Evolutionary conservation across 2,797 vertebrate species (phyloP), one percentile per base, ranked within the genome.

Genomic region (Cynodonichthys magdalenae): DNA sequence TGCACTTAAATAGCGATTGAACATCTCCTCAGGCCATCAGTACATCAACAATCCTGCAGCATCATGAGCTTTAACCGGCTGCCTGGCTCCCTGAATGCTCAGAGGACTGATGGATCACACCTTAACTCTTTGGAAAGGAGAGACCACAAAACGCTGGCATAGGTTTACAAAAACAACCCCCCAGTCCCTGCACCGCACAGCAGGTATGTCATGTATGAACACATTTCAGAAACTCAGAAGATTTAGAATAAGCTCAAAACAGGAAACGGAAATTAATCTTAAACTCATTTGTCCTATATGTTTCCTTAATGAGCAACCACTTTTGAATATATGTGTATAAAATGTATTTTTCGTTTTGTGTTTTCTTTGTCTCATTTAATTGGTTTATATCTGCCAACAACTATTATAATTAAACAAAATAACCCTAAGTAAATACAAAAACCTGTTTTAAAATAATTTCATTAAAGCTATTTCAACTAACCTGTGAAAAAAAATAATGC

Each of bases 71-170:
- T 69, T 63, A 75, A 81, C 66, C 63, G 59, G 53, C 31, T 63
- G 69, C 75, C 73, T 71, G 67, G 56, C 65, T 62, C 63, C 18
- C 12, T 64, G 65, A 65, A 74, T 46, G 48, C 75, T 74, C 63
- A 48, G n/a, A 67, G 80, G 82, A 75, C 54, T 56, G 17, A 80
- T 81, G 69, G 68, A 78, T 86, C 66, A 71, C 63, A 67, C 58
- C 39, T 69, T 28, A 52, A 65, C 62, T 75, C 67, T 57, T 34
- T 4, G 18, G 54, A 54, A 63, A 53, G 54, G 27, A 60, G 5
- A 44, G 4, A 44, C 31, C 8, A 27, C 24, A 29, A 19, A 19
- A 36, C 17, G 19, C 10, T 29, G 19, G n/a, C 8, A 19, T n/a
- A n/a, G 15, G 19, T 27, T 42, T 24, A 17, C 19, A 24, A 27